A percentile compares a stretch with the other conserved stretches of the same genome.
Conservation (phyloP, 2,113 vertebrate genomes). For the Chloropsis cyanopogon region DNA sequence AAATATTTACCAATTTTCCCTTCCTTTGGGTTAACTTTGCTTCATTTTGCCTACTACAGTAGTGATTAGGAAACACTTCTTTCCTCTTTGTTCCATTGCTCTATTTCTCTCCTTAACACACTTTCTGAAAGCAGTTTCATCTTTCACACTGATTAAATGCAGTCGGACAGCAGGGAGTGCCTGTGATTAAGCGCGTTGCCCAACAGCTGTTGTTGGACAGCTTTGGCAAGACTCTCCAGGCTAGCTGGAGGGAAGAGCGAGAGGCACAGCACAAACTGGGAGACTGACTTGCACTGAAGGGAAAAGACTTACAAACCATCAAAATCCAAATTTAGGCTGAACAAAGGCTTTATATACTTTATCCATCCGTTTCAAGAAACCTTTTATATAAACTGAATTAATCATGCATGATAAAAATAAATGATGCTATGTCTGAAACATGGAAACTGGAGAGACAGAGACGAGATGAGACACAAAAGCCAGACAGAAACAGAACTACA, state of each 20-base stretch:
- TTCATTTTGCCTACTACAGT: not conserved
- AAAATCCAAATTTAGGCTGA: conserved; percentile 36
- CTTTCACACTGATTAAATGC: conserved; percentile 12
- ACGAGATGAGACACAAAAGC: conserved; percentile 17
- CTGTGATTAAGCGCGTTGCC: not conserved
- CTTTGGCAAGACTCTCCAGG: conserved; percentile 14
- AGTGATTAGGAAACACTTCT: not conserved
- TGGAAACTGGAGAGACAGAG: conserved; percentile 18
- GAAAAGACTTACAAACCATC: conserved; percentile 1
- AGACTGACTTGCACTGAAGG: not conserved
- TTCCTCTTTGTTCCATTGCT: not conserved
- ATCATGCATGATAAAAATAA: conserved; percentile 50
- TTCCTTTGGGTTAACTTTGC: not conserved
- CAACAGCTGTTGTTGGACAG: conserved; percentile 51
- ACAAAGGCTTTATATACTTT: conserved; percentile 19
- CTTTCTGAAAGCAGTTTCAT: not conserved
- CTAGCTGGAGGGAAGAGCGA: conserved; percentile 9
- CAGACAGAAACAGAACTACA: conserved; percentile 13
- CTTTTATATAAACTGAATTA: conserved; percentile 54
- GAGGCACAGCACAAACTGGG: not conserved
- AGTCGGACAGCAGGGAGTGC: conserved; percentile 42
- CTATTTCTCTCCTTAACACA: not conserved
- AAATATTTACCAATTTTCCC: not conserved
- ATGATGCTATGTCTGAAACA: conserved; percentile 45
- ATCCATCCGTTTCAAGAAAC: conserved; percentile 23